Base-by-base conservation (phyloP, 1,140 invertebrate genomes). In the Homarus americanus region DNA sequence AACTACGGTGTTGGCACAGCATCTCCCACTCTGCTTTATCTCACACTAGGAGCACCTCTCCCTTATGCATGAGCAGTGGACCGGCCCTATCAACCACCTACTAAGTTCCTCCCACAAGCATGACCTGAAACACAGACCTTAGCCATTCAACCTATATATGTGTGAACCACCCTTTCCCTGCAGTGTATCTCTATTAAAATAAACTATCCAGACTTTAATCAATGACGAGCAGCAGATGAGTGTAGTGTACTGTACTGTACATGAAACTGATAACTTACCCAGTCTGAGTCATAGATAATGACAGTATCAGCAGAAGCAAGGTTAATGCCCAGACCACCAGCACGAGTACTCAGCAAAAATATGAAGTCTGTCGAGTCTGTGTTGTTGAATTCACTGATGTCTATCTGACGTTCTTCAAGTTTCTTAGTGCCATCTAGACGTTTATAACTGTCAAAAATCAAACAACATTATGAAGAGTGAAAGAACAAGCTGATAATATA, bases 271-370 rank as follows among this genome's bases (percentile, higher is more conserved):
- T 58, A 49, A 69, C 90, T 75, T 34, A 87, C 91, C 75, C 95
- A 99, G 94, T 99, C 98, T 58, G 98, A 98, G 94, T 99, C 98
- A 94, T 98, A 98, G 92, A 99, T 98, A 93, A 99, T 97, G 82
- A 98, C 97, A 75, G 98, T 98, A 94, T 99, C 98, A 0, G 98
- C 98, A 32, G 97, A 96, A 0, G 98, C 98, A 89, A 99, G 95
- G 95, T 99, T 99, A 92, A 99, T 98, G 40, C 98, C 98, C 53
- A 98, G 95, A 58, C 97, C 97, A 72, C 97, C 97, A 40, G 97
- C 97, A 94, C 96, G 96, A 1, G 97, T 98, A 34, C 97, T 97
- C 84, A 98, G 93, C 83, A 98, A 95, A 94, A 98, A 98, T 92
- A 97, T 95, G 94, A 97, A 97, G 92, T 97, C 97, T 79, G 95